These are phyloP conservation scores for Protobothrops mucrosquamatus DNA, from an alignment of 2,113 vertebrate genomes.

Conservation along the genomic window DNA sequence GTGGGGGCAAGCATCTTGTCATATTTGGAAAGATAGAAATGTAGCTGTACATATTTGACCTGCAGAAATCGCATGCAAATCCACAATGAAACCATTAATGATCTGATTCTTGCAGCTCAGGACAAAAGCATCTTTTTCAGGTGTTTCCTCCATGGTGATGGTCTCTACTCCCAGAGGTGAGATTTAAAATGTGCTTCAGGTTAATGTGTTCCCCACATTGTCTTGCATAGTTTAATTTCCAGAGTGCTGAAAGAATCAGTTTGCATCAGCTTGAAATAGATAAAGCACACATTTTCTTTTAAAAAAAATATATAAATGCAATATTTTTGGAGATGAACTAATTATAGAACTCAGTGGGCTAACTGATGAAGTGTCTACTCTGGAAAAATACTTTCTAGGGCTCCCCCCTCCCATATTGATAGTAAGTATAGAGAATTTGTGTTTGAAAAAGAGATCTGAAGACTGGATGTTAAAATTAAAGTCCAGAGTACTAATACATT, in stretches of 20 bases:
- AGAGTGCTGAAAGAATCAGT: conserved; percentile 22
- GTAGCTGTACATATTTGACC: not conserved
- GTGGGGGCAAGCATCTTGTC: not conserved
- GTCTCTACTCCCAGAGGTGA: conserved; percentile 33
- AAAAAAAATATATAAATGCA: conserved; percentile 36
- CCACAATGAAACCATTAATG: not conserved
- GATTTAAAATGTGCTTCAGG: conserved; percentile 45
- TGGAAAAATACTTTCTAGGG: conserved; percentile 13
- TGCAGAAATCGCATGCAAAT: not conserved
- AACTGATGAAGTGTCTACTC: conserved; percentile 4
- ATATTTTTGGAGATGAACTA: conserved; percentile 27
- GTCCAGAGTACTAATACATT: not conserved
- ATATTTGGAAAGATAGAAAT: not conserved
- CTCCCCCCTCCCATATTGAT: not conserved
- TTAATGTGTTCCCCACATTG: conserved; percentile 40
- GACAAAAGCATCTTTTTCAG: conserved; percentile 18
- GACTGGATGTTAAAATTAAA: conserved; percentile 7
- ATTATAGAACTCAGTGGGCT: conserved; percentile 1
- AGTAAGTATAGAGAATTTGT: conserved; percentile 12
- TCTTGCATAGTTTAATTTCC: conserved; percentile 30
- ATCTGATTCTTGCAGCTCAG: not conserved
- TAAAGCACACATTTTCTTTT: conserved; percentile 20
- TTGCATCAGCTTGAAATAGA: conserved; percentile 2
- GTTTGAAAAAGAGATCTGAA: not conserved
- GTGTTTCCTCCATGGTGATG: conserved; percentile 26